Conservation (phyloP, 2,888 invertebrate genomes). For the Yponomeuta cagnagella region DNA sequence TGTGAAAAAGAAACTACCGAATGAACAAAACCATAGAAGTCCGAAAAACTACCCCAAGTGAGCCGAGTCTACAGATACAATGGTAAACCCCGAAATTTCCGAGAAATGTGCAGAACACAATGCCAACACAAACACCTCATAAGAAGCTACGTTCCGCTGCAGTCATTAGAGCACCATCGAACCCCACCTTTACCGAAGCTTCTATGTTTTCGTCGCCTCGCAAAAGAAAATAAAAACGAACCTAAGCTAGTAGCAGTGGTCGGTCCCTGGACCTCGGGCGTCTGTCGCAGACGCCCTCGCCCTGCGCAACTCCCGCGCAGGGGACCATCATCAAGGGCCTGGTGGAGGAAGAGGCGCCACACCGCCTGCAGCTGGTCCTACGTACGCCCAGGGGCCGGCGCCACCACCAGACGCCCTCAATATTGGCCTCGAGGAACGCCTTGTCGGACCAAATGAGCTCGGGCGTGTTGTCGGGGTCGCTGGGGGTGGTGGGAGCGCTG, state of each 20-base stretch:
- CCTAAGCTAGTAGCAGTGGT: conserved; percentile 37
- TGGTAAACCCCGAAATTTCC: too few relatives aligned
- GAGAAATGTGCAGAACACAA: too few relatives aligned
- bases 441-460: conserved; percentile 31
- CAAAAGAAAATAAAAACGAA: too few relatives aligned
- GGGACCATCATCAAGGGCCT: conserved; percentile 55
- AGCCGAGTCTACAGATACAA: too few relatives aligned
- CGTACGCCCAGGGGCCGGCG: conserved; percentile 46
- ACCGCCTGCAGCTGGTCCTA: conserved; percentile 46
- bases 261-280: conserved; percentile 55
- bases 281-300: conserved; percentile 25
- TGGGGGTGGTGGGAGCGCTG: conserved; percentile 67
- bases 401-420: conserved; percentile 52
- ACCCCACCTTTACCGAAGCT: too few relatives aligned
- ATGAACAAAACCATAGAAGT: too few relatives aligned
- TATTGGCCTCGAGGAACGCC: conserved; percentile 37
- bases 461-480: conserved; percentile 37
- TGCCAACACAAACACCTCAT: too few relatives aligned
- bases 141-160: too few relatives aligned
- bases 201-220: too few relatives aligned
- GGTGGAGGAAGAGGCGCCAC: conserved; percentile 53
- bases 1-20: too few relatives aligned
- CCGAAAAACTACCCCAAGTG: too few relatives aligned
- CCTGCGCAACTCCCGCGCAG: conserved; percentile 41
- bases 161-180: too few relatives aligned